Conservation (phyloP, 2,888 invertebrate species). For the Dryobota labecula region DNA sequence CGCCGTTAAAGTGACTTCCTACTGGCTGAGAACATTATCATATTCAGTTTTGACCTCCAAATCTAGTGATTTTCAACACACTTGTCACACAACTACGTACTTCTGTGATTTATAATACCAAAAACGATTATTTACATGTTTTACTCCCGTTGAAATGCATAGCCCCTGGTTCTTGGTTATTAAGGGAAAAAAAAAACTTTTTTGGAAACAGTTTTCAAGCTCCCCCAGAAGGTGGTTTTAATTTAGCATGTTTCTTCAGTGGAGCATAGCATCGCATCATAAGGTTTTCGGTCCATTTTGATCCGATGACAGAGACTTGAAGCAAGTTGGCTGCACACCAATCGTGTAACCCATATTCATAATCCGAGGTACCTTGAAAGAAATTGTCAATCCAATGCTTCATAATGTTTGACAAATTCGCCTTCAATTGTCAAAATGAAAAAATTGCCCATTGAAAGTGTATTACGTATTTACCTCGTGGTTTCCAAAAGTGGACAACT, state of each 20-base stretch:
- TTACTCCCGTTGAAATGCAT: background rate
- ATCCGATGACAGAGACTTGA: too few relatives aligned
- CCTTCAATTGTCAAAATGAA: too few relatives aligned
- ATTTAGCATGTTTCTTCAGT: background rate
- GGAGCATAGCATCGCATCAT: background rate
- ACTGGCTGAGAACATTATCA: constrained; percentile 42
- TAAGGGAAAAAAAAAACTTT: background rate
- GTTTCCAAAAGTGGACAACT: background rate
- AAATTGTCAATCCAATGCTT: too few relatives aligned
- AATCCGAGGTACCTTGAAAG: too few relatives aligned
- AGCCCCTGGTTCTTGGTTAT: background rate
- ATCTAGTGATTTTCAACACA: constrained; percentile 46
- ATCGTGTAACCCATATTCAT: too few relatives aligned
- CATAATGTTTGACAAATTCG: too few relatives aligned
- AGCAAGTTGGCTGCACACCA: background rate
- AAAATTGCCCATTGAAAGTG: too few relatives aligned
- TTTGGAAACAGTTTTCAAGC: background rate
- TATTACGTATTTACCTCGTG: too few relatives aligned
- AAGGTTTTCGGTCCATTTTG: background rate
- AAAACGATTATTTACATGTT: constrained; percentile 35
- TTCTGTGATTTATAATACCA: constrained; percentile 23
- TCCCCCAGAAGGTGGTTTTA: background rate
- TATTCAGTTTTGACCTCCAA: constrained; percentile 53
- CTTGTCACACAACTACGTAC: constrained; percentile 17
- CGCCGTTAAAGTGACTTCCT: constrained; percentile 36